Base-by-base conservation (phyloP, 2,888 invertebrate genomes). In the Lamproptera curius region DNA sequence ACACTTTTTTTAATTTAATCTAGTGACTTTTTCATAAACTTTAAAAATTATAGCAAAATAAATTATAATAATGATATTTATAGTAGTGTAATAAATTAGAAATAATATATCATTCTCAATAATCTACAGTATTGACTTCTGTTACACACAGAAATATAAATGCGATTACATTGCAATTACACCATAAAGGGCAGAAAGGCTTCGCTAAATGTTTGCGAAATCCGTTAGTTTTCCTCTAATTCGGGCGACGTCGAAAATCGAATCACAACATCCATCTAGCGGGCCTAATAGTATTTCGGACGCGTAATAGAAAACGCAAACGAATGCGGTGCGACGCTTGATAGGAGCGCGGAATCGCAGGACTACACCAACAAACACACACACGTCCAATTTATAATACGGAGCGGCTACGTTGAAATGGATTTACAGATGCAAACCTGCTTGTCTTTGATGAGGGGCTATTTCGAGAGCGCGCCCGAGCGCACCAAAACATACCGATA, bases 351-450 rank as follows among this genome's bases (percentile, higher is more conserved):
- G 62, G 73, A 69, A 68, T 72, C 70, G 62, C 69, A 75, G 74
- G 75, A 70, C 67, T 59, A 61, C 57, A 62, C 64, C 63, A 67
- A 60, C 58, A 63, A 57, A 62, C 57, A 59, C 55, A 58, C 63
- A 70, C 71, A 68, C 74, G 64, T 74, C 80, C 77, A 80, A 87
- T 87, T 87, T 87, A 87, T 86, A 87, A 84, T 76, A 75, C 83
- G 78, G 82, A 84, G 83, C 80, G 79, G 80, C 81, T 75, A 83
- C 80, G 80, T 74, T 84, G 85, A 87, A 85, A 83, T 83, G 84
- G 86, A 86, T 87, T 87, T 87, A 87, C 87, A 85, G 86, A 87
- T 83, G 83, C 84, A 81, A 84, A 81, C 82, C 82, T 86, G 82
- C 75, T 82, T 80, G 85, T 86, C 87, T 87, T 87, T 87, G 87